These are phyloP conservation scores for Onthophagus sagittarius DNA, from an alignment of 2,888 invertebrate species.

Conservation along the genomic window DNA sequence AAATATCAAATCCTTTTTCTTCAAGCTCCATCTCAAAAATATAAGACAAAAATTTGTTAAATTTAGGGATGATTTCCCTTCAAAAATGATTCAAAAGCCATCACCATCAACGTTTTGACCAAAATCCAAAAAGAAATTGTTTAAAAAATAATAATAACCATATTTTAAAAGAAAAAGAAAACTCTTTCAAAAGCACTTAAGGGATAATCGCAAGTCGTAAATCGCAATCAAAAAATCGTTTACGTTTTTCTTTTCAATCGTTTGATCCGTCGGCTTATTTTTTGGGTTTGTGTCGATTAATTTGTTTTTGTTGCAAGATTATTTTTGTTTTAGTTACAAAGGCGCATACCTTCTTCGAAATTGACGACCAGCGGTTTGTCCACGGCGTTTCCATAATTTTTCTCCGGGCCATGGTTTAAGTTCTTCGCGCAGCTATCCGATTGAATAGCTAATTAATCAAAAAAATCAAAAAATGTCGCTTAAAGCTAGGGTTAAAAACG, in stretches of 20 bases:
- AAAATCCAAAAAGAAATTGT: neutral
- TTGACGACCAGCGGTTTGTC: constrained; percentile 72
- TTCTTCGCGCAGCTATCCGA: constrained; percentile 30
- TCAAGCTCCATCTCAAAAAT: no score
- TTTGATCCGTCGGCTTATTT: neutral
- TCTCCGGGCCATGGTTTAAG: constrained; percentile 36
- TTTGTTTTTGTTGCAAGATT: neutral
- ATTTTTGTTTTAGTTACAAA: constrained; percentile 50
- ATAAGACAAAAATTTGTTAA: no score
- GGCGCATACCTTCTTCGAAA: constrained; percentile 80
- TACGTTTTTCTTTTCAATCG: neutral
- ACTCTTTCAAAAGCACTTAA: neutral
- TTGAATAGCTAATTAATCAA: constrained; percentile 19
- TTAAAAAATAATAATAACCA: neutral
- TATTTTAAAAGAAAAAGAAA: neutral
- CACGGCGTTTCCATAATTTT: constrained; percentile 45
- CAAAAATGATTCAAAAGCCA: no score
- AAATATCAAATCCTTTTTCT: no score
- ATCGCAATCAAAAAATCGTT: neutral
- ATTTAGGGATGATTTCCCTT: no score
- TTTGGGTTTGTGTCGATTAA: neutral
- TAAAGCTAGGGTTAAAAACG: no score
- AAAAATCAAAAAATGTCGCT: no score
- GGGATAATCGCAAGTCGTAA: neutral
- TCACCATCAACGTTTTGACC: neutral